These are phyloP conservation scores for Hoplias malabaricus DNA, from an alignment of 2,113 vertebrate species.

Conservation along the genomic window DNA sequence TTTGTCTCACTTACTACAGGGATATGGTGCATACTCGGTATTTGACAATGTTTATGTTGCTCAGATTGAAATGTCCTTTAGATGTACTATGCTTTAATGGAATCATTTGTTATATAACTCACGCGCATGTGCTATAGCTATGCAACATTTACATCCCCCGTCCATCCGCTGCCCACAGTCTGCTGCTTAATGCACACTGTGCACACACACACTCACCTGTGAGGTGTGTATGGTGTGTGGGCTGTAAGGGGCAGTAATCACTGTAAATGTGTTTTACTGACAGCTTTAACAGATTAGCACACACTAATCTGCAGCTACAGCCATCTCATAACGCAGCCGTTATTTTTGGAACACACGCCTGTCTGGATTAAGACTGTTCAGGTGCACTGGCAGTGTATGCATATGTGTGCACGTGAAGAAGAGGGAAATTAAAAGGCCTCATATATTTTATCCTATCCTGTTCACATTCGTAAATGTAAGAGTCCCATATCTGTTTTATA, in stretches of 20 bases:
- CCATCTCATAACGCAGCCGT: constrained; percentile 73
- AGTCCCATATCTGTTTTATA: no score
- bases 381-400: constrained; percentile 13
- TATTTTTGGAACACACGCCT: constrained; percentile 71
- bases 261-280: constrained; percentile 74
- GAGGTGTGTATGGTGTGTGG: constrained; percentile 3
- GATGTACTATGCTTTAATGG: no score
- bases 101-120: background rate
- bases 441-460: background rate
- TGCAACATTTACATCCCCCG: background rate
- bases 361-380: constrained; percentile 69
- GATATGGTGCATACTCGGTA: no score
- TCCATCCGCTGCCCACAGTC: background rate
- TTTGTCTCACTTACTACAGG: no score
- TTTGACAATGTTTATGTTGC: no score
- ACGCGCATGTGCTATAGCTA: no score
- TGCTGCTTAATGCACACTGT: no score
- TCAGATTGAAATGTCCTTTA: no score
- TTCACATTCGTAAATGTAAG: no score
- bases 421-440: background rate
- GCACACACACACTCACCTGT: constrained; percentile 25
- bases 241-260: constrained; percentile 68
- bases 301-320: constrained; percentile 72
- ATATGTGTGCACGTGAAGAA: constrained; percentile 12
- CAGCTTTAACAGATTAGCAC: constrained; percentile 73